Evolutionary conservation across 2,797 vertebrate genomes (phyloP).

Genomic region (Mormyrops attenuatus): DNA sequence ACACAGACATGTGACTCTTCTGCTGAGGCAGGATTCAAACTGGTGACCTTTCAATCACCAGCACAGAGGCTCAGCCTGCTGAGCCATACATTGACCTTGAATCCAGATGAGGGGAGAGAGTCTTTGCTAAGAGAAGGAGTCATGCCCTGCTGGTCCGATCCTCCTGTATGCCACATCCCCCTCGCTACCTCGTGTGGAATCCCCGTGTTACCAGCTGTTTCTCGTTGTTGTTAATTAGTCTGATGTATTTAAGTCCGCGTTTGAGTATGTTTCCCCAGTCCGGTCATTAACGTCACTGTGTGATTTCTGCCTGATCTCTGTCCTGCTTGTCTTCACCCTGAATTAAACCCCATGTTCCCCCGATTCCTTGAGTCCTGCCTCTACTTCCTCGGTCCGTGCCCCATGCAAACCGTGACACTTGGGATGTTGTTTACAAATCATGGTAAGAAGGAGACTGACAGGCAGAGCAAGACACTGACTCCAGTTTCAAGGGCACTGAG

Average conservation of each 20-base stretch:
- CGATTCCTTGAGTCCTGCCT: neutral
- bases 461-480: neutral
- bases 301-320: neutral
- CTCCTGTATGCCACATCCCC: neutral
- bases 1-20: neutral
- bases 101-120: neutral
- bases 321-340: neutral
- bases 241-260: neutral
- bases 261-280: neutral
- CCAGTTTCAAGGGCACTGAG: neutral
- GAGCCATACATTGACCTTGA: neutral
- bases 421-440: neutral
- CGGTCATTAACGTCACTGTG: neutral
- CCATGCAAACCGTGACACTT: neutral
- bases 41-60: neutral
- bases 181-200: neutral
- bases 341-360: neutral
- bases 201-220: neutral
- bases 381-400: neutral
- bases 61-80: neutral
- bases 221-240: neutral
- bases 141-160: neutral
- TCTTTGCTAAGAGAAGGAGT: neutral
- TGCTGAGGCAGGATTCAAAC: neutral
- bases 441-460: neutral